Conservation (phyloP, 1,140 invertebrate genomes). For the Propsilocerus akamusi region DNA sequence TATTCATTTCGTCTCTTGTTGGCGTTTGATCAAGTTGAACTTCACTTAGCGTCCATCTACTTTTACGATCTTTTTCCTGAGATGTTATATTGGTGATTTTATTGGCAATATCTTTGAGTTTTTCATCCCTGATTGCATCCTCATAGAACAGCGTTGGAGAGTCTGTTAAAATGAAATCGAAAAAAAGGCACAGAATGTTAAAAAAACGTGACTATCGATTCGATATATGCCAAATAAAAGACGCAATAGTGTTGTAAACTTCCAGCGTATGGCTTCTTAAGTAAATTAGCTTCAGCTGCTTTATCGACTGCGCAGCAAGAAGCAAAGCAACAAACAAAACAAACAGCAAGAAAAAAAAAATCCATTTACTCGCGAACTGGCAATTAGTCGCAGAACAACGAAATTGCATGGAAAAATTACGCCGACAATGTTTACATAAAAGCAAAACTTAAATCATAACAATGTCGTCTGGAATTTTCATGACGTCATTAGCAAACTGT, state of each 20-base stretch:
- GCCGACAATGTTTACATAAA: not conserved
- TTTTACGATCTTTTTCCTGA: conserved; percentile 11
- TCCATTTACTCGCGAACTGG: not conserved
- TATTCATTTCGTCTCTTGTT: conserved; percentile 21
- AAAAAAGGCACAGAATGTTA: not conserved
- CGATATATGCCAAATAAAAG: conserved; percentile 1
- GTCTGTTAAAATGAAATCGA: conserved; percentile 1
- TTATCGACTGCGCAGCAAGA: not conserved
- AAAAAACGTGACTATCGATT: conserved; percentile 5
- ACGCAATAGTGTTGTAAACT: not conserved
- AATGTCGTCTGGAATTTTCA: no score
- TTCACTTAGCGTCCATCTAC: conserved; percentile 14
- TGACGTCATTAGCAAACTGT: no score
- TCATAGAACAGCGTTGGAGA: not conserved
- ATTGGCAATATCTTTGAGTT: conserved; percentile 6
- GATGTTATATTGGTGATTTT: conserved; percentile 19
- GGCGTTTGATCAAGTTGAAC: conserved; percentile 7
- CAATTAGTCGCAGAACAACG: not conserved
- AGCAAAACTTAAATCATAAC: no score
- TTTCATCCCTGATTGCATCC: conserved; percentile 4
- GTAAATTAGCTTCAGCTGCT: not conserved
- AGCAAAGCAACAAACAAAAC: not conserved
- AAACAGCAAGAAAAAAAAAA: not conserved
- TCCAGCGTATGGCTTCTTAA: conserved; percentile 1
- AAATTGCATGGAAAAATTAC: not conserved